Evolutionary conservation across 1,140 invertebrate genomes (phyloP).

Genomic region (Bombus impatiens): DNA sequence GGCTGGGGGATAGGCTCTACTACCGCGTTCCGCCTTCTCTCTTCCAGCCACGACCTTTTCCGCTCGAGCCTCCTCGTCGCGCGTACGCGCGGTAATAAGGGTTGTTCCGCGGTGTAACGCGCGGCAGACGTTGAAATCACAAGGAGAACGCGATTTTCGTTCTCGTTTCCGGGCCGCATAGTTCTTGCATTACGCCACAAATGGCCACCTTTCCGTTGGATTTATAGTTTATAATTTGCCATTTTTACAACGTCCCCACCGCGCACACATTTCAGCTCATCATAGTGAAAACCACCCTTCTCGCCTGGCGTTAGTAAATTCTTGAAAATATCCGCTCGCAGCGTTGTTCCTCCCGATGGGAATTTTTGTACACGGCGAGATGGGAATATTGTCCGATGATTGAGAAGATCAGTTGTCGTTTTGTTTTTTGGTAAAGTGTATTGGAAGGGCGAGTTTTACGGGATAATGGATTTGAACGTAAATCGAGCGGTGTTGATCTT

Average conservation of each 20-base stretch:
- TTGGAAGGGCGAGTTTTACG: no score
- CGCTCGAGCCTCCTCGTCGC: constrained; percentile 51
- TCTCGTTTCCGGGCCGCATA: constrained; percentile 16
- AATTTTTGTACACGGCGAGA: background rate
- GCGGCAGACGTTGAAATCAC: constrained; percentile 68
- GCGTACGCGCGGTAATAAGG: constrained; percentile 69
- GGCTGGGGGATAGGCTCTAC: constrained; percentile 65
- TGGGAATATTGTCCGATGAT: background rate
- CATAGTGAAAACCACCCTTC: background rate
- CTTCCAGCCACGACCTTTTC: constrained; percentile 36
- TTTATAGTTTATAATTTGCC: constrained; percentile 27
- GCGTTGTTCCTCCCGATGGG: background rate
- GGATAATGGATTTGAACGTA: no score
- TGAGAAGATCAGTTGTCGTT: background rate
- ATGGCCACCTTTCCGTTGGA: background rate
- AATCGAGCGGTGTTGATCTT: no score
- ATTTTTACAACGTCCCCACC: background rate
- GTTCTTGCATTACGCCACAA: background rate
- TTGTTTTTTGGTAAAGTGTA: background rate
- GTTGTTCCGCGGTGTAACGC: constrained; percentile 68
- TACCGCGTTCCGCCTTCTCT: constrained; percentile 54
- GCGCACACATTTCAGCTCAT: background rate
- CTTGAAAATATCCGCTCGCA: background rate
- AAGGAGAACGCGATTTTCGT: constrained; percentile 48
- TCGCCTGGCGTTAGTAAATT: background rate